phyloP scores from a whole-genome alignment of 2,888 invertebrate species.

The Isoperla grammatica region DNA sequence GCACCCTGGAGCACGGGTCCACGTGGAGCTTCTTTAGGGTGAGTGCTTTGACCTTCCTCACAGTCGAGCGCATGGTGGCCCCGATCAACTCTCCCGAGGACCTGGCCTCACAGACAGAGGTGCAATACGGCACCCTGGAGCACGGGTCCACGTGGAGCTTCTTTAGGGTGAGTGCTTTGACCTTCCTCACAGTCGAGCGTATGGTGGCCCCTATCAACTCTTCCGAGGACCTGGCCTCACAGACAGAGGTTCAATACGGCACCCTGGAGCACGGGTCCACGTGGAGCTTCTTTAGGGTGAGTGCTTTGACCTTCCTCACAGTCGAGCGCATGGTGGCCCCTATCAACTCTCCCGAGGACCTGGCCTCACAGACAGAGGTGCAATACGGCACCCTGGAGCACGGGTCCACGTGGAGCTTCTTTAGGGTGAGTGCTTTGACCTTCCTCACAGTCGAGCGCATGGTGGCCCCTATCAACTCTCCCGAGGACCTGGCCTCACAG shows the following conservation, averaged over 20 bases:
- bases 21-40: slow-evolving; percentile 86
- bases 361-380: slow-evolving; percentile 88
- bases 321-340: slow-evolving; percentile 94
- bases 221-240: slow-evolving; percentile 82
- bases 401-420: slow-evolving; percentile 83
- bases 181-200: slow-evolving; percentile 92
- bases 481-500: slow-evolving; percentile 85
- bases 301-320: slow-evolving; percentile 90
- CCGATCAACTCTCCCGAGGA: slow-evolving; percentile 93
- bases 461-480: slow-evolving; percentile 90
- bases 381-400: slow-evolving; percentile 78
- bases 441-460: slow-evolving; percentile 96
- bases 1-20: slow-evolving; percentile 71
- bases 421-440: slow-evolving; percentile 59
- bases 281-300: slow-evolving; percentile 80
- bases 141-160: slow-evolving; percentile 82
- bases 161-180: slow-evolving; percentile 71
- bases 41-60: slow-evolving; percentile 68
- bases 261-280: slow-evolving; percentile 75
- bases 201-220: slow-evolving; percentile 95
- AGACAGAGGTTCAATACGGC: slow-evolving; percentile 91
- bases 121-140: slow-evolving; percentile 79
- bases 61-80: slow-evolving; percentile 92
- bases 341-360: slow-evolving; percentile 87
- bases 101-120: slow-evolving; percentile 85